phyloP scores from a whole-genome alignment of 2,888 invertebrate genomes.

The Hydrotaea diabolus region DNA sequence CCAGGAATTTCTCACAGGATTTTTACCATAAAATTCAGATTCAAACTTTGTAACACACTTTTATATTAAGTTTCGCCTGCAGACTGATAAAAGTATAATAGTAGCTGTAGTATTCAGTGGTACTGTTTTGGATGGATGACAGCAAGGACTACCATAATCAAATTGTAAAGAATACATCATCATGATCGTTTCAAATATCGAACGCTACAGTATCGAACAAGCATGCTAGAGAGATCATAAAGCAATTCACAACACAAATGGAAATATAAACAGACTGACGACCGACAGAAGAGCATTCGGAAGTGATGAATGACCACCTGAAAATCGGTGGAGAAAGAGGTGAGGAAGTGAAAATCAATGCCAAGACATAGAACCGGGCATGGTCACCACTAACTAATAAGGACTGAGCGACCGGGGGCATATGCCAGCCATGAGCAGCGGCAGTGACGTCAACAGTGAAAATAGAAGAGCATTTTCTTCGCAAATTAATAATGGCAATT shows the following conservation, averaged over 20 bases:
- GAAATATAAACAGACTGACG: conserved; percentile 32
- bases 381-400: neutral
- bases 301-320: neutral
- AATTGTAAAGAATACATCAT: conserved; percentile 62
- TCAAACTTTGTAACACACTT: no score
- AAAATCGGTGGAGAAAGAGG: neutral
- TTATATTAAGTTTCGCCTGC: no score
- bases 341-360: neutral
- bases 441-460: conserved; percentile 32
- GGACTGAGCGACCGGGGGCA: neutral
- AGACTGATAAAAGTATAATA: no score
- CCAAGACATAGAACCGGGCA: neutral
- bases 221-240: neutral
- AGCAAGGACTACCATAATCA: neutral
- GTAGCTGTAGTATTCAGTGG: no score
- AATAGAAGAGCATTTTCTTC: neutral
- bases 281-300: neutral
- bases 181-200: no score
- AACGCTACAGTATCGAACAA: conserved; percentile 45
- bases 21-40: no score
- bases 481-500: conserved; percentile 39
- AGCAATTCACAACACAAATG: conserved; percentile 8
- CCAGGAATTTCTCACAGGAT: no score
- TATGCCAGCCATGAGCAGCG: conserved; percentile 29
- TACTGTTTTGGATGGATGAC: neutral